Conservation (phyloP, 2,797 vertebrate species). For the Cirrhinus molitorella region DNA sequence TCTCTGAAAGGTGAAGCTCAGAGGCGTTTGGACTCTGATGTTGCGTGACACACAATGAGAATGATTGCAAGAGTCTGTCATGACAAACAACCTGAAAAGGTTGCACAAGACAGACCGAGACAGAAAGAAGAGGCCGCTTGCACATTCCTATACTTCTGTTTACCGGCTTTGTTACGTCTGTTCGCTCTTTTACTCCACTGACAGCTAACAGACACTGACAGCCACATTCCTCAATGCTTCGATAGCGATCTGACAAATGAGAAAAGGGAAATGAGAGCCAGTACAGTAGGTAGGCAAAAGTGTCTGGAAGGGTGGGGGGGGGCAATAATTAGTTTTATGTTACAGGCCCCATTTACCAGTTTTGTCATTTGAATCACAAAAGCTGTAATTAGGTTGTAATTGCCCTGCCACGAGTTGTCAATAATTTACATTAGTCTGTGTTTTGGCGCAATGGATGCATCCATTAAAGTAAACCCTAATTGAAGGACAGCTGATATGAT, state of each 20-base stretch:
- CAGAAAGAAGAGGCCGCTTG: constrained; percentile 27
- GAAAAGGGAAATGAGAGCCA: constrained; percentile 22
- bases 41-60: constrained; percentile 66
- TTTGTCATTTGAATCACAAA: constrained; percentile 66
- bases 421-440: constrained; percentile 71
- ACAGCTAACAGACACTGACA: constrained; percentile 1
- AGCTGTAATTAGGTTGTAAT: constrained; percentile 67
- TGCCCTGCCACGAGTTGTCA: constrained; percentile 64
- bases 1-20: constrained; percentile 60
- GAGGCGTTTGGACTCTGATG: constrained; percentile 54
- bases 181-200: not conserved
- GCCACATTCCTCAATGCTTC: not conserved
- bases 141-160: constrained; percentile 6
- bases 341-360: constrained; percentile 59
- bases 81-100: constrained; percentile 65
- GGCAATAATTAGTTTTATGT: constrained; percentile 61
- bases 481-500: constrained; percentile 73
- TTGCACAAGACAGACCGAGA: constrained; percentile 57
- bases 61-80: constrained; percentile 69
- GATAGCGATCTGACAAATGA: constrained; percentile 27
- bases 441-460: constrained; percentile 58
- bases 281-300: constrained; percentile 38
- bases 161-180: constrained; percentile 7
- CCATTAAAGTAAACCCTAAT: constrained; percentile 64
- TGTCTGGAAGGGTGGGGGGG: constrained; percentile 4